Evolutionary conservation across 2,888 invertebrate species (phyloP).

Genomic region (Schizaphis graminum): DNA sequence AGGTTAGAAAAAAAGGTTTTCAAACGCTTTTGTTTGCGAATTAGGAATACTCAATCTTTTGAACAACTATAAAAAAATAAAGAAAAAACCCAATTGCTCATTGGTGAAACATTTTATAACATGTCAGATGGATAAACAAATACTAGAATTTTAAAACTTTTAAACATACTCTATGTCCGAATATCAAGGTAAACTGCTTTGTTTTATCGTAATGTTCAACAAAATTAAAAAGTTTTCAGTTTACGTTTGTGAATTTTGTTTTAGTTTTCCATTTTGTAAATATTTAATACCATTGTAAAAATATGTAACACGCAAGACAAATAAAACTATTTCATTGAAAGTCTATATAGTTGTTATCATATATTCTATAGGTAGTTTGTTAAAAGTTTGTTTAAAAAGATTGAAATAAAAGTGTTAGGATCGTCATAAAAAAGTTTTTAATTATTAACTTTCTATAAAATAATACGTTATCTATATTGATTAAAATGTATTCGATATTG

Average conservation of each 20-base stretch:
- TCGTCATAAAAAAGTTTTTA: background rate
- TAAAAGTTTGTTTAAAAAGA: background rate
- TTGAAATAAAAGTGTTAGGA: background rate
- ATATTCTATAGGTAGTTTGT: background rate
- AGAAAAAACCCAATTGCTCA: background rate
- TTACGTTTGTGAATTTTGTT: background rate
- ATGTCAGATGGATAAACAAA: background rate
- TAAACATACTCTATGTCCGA: background rate
- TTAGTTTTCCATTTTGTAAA: background rate
- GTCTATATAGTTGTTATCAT: background rate
- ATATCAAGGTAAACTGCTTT: background rate
- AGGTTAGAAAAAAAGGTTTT: background rate
- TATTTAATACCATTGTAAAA: background rate
- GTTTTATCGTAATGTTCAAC: background rate
- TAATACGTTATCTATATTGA: background rate
- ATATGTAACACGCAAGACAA: background rate
- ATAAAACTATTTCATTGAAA: background rate
- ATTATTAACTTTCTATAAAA: background rate
- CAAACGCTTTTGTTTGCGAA: background rate
- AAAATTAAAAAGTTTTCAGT: background rate
- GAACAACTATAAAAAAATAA: background rate
- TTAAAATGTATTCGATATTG: background rate
- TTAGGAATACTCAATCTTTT: background rate
- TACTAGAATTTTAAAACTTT: background rate
- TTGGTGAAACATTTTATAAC: background rate